Conservation (phyloP, 2,113 vertebrate genomes). For the Gopherus evgoodei region DNA sequence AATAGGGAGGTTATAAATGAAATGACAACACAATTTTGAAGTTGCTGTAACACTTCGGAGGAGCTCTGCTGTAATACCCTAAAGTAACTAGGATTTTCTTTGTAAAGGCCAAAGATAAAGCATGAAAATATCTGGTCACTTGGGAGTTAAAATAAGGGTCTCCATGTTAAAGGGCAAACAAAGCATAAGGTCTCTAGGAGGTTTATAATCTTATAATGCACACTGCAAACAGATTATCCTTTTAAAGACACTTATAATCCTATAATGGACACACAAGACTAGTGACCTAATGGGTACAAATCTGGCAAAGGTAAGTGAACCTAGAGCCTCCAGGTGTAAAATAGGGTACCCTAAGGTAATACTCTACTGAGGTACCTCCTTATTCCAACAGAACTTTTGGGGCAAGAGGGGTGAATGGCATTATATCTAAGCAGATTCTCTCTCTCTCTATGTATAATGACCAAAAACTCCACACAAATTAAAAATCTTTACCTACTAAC, state of each 20-base stretch:
- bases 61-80: slow-evolving; percentile 29
- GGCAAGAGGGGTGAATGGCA: background rate
- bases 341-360: slow-evolving; percentile 48
- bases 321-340: slow-evolving; percentile 61
- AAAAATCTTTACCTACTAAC: slow-evolving; percentile 39
- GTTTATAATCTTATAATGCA: slow-evolving; percentile 72
- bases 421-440: background rate
- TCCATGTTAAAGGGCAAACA: slow-evolving; percentile 71
- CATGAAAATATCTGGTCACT: slow-evolving; percentile 63
- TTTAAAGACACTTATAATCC: slow-evolving; percentile 75
- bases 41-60: slow-evolving; percentile 14
- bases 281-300: slow-evolving; percentile 55
- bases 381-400: background rate
- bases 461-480: background rate
- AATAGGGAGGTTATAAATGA: slow-evolving; percentile 7
- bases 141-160: slow-evolving; percentile 69
- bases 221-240: slow-evolving; percentile 68
- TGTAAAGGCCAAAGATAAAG: slow-evolving; percentile 58
- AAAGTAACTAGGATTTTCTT: slow-evolving; percentile 61
- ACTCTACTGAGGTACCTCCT: slow-evolving; percentile 52
- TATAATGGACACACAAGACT: slow-evolving; percentile 66
- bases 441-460: background rate
- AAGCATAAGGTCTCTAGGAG: slow-evolving; percentile 58
- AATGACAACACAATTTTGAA: slow-evolving; percentile 4
- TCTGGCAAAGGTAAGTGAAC: slow-evolving; percentile 28